A percentile compares a stretch with the other conserved stretches of the same genome.
Conservation (phyloP, 2,888 invertebrate genomes). For the Cabera pusaria region DNA sequence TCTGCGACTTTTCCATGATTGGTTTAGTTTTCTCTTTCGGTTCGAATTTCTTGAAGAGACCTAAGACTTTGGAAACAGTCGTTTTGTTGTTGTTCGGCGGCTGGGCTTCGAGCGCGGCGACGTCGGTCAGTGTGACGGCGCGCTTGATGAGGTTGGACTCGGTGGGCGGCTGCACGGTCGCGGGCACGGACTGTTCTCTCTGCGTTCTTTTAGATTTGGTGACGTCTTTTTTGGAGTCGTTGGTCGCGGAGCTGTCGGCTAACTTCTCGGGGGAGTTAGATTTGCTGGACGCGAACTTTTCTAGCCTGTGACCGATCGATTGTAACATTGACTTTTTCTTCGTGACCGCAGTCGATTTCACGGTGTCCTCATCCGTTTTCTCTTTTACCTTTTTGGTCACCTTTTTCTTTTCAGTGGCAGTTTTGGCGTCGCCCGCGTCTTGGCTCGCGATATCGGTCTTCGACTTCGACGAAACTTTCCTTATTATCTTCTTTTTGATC, state of each 20-base stretch:
- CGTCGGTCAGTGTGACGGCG: constrained; percentile 88
- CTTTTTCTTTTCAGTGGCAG: constrained; percentile 66
- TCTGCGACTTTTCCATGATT: constrained; percentile 50
- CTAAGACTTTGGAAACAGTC: constrained; percentile 89
- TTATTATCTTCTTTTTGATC: constrained; percentile 73
- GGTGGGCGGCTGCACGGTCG: constrained; percentile 75
- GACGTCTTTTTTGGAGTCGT: constrained; percentile 50
- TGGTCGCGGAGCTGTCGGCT: constrained; percentile 45
- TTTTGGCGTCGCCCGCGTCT: constrained; percentile 55
- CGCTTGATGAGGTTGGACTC: constrained; percentile 87
- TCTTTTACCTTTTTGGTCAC: constrained; percentile 71
- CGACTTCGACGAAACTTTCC: constrained; percentile 73
- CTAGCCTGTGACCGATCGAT: constrained; percentile 90
- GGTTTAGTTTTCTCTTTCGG: constrained; percentile 78
- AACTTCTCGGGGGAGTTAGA: constrained; percentile 76
- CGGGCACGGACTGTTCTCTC: constrained; percentile 87
- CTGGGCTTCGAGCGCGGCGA: constrained; percentile 73
- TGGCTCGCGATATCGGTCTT: constrained; percentile 63
- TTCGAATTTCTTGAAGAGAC: constrained; percentile 89
- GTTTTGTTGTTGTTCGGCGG: constrained; percentile 80
- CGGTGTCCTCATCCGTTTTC: constrained; percentile 59
- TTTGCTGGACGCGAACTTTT: constrained; percentile 85
- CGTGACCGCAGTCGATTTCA: constrained; percentile 53
- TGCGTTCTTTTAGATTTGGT: constrained; percentile 82
- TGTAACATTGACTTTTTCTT: constrained; percentile 88